Conservation (phyloP, 2,113 vertebrate genomes). For the Ageneiosus marmoratus region DNA sequence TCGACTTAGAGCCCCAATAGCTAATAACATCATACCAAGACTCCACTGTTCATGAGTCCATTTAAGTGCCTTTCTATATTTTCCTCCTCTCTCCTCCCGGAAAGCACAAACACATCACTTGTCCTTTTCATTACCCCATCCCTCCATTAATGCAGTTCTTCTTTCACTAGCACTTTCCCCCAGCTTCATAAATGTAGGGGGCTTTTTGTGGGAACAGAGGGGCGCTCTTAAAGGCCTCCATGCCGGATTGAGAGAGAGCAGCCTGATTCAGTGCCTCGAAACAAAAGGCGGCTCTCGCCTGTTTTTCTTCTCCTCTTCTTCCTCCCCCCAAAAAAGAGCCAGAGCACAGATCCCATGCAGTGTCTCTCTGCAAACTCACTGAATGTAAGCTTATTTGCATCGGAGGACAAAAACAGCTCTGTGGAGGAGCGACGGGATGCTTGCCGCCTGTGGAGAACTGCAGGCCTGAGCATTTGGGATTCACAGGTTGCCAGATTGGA, state of each 20-base stretch:
- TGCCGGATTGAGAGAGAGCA: conserved; percentile 65
- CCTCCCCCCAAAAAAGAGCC: conserved; percentile 46
- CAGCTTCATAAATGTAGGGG: conserved; percentile 55
- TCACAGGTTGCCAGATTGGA: conserved; percentile 43
- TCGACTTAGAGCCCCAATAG: conserved; percentile 1
- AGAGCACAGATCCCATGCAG: conserved; percentile 67
- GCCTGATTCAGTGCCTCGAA: conserved; percentile 71
- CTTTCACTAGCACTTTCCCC: conserved; percentile 67
- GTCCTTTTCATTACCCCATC: conserved; percentile 58
- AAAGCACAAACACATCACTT: conserved; percentile 62
- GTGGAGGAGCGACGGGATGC: conserved; percentile 54
- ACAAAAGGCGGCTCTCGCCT: conserved; percentile 69
- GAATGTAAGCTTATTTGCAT: conserved; percentile 67
- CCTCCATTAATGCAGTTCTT: conserved; percentile 62
- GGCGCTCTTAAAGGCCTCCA: conserved; percentile 60
- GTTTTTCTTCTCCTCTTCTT: conserved; percentile 64
- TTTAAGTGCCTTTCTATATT: conserved; percentile 49
- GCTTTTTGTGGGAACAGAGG: conserved; percentile 70
- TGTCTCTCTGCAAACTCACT: conserved; percentile 48
- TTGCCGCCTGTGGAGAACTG: conserved; percentile 58
- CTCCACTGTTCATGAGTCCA: conserved; percentile 26
- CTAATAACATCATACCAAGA: conserved; percentile 31
- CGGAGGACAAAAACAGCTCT: conserved; percentile 66
- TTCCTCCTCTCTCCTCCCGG: conserved; percentile 48
- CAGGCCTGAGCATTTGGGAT: conserved; percentile 56